phyloP scores from a whole-genome alignment of 2,888 invertebrate species.

The Drosophila yooni region DNA sequence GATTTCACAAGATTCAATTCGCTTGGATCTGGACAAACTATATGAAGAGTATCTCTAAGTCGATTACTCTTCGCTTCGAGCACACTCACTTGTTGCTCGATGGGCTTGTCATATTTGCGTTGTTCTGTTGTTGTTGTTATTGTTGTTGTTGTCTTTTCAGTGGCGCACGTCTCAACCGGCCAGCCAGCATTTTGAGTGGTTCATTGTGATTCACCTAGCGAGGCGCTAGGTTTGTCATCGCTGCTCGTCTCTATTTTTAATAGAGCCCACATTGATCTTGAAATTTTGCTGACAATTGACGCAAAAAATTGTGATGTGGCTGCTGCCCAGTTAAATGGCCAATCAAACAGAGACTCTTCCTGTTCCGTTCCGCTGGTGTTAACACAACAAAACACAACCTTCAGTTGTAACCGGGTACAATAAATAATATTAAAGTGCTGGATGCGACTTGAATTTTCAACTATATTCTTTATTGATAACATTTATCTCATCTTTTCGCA shows the following conservation, averaged over 20 bases:
- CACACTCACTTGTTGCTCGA: slow-evolving; percentile 7
- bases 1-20: neutral
- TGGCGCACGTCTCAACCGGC: slow-evolving; percentile 33
- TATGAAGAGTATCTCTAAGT: slow-evolving; percentile 3
- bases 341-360: slow-evolving; percentile 42
- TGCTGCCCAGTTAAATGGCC: slow-evolving; percentile 30
- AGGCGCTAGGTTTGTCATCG: slow-evolving; percentile 30
- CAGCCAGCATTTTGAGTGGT: slow-evolving; percentile 23
- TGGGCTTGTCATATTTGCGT: slow-evolving; percentile 42
- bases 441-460: slow-evolving; percentile 70
- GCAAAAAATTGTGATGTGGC: slow-evolving; percentile 29
- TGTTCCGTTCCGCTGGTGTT: slow-evolving; percentile 59
- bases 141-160: slow-evolving; percentile 9
- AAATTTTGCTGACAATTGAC: slow-evolving; percentile 63
- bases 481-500: slow-evolving; percentile 74
- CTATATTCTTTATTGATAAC: slow-evolving; percentile 82
- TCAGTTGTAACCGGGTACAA: slow-evolving; percentile 35
- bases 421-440: slow-evolving; percentile 19
- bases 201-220: slow-evolving; percentile 76
- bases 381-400: slow-evolving; percentile 29
- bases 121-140: slow-evolving; percentile 6
- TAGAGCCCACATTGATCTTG: slow-evolving; percentile 74
- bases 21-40: neutral
- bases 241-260: slow-evolving; percentile 45
- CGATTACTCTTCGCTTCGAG: neutral